phyloP scores from a whole-genome alignment of 2,113 vertebrate species.

The Silurus meridionalis region DNA sequence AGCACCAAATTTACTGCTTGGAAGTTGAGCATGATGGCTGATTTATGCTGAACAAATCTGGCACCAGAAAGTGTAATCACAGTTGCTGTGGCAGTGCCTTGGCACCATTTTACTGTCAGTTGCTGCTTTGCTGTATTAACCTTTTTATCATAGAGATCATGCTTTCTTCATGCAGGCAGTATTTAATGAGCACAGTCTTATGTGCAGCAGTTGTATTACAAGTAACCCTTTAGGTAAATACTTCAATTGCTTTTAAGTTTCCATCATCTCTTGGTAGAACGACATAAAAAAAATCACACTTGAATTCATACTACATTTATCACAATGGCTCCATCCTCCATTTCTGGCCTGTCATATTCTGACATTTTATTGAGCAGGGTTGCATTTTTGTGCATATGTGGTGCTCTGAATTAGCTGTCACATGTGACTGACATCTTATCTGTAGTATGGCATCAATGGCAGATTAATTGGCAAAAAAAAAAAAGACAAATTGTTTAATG shows the following conservation, averaged over 20 bases:
- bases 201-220: neutral
- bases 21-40: neutral
- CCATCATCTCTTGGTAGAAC: no score
- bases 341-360: neutral
- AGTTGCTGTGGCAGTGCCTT: neutral
- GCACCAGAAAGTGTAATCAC: neutral
- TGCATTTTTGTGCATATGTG: constrained; percentile 3
- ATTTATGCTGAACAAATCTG: neutral
- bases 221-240: neutral
- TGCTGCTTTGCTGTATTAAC: neutral
- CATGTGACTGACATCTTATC: neutral
- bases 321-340: neutral
- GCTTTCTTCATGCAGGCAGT: neutral
- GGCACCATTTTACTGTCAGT: neutral
- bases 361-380: neutral
- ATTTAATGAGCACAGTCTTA: neutral
- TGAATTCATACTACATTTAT: neutral
- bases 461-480: constrained; percentile 1
- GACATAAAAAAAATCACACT: no score
- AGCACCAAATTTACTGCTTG: neutral
- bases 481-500: neutral
- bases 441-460: neutral
- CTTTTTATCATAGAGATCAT: neutral
- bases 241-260: neutral
- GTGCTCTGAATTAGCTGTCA: constrained; percentile 20